These are phyloP conservation scores for Mythimna lalbum DNA, from an alignment of 2,888 invertebrate species.

Conservation along the genomic window DNA sequence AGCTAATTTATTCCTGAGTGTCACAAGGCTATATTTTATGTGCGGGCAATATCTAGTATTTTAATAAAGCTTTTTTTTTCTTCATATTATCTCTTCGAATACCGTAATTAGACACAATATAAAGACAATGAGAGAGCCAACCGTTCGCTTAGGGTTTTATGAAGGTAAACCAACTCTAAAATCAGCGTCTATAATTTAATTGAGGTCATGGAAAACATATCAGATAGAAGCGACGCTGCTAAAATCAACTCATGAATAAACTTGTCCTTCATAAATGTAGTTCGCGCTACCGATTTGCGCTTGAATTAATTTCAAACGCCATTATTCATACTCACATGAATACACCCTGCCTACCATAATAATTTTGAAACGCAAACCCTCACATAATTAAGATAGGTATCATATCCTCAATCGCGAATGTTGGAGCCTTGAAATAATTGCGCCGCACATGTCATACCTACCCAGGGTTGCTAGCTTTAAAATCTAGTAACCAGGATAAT, in stretches of 20 bases:
- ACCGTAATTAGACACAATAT: no score
- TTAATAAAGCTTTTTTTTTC: no score
- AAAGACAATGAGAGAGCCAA: no score
- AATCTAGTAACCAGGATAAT: no score
- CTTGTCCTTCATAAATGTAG: constrained; percentile 27
- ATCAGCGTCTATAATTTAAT: background rate
- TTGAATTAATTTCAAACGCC: constrained; percentile 36
- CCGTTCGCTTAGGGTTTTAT: no score
- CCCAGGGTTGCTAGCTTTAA: background rate
- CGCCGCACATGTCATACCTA: constrained; percentile 48
- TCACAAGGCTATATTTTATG: no score
- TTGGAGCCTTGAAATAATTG: constrained; percentile 59
- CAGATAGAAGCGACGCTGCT: background rate
- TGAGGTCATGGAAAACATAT: background rate
- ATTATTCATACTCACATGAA: constrained; percentile 36
- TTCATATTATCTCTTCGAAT: no score
- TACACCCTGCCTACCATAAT: constrained; percentile 17
- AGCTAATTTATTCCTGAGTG: no score
- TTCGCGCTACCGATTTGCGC: constrained; percentile 26
- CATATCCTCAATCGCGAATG: constrained; percentile 35
- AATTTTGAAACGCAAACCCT: constrained; percentile 37
- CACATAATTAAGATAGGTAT: constrained; percentile 43
- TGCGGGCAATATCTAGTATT: no score
- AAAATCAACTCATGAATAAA: constrained; percentile 32
- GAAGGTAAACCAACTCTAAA: background rate